These are phyloP conservation scores for Rhagophthalmus giganteus DNA, from an alignment of 2,888 invertebrate genomes.

Conservation along the genomic window DNA sequence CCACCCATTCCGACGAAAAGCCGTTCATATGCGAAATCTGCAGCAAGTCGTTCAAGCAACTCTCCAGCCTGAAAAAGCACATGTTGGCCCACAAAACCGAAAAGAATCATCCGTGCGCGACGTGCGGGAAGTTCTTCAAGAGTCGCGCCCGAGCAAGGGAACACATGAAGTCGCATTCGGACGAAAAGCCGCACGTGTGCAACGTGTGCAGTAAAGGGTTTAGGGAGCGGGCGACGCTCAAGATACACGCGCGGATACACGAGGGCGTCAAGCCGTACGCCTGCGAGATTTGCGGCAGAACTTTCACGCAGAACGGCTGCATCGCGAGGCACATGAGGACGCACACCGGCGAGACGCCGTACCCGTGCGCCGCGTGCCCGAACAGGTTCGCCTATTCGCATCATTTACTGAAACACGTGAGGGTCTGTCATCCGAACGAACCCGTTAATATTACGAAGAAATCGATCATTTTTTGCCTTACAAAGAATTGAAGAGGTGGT, in stretches of 20 bases:
- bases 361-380: slow-evolving; percentile 7
- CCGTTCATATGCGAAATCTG: slow-evolving; percentile 8
- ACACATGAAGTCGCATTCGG: slow-evolving; percentile 16
- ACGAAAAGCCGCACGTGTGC: slow-evolving; percentile 13
- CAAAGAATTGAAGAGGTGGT: no score
- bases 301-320: not conserved
- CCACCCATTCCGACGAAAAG: slow-evolving; percentile 5
- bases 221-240: slow-evolving; percentile 1
- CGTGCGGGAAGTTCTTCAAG: not conserved
- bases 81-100: not conserved
- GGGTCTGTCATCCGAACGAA: no score
- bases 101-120: not conserved
- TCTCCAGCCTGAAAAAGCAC: not conserved
- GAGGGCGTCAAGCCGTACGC: not conserved
- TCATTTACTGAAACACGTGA: slow-evolving; percentile 24
- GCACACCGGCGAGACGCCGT: not conserved
- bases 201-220: slow-evolving; percentile 8
- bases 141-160: not conserved
- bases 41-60: slow-evolving; percentile 10
- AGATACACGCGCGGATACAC: not conserved
- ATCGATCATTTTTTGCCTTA: no score
- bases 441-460: no score
- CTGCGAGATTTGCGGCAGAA: not conserved
- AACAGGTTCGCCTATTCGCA: slow-evolving; percentile 22
- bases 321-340: not conserved